Conservation (phyloP, 2,888 invertebrate genomes). For the Biston stratarius region DNA sequence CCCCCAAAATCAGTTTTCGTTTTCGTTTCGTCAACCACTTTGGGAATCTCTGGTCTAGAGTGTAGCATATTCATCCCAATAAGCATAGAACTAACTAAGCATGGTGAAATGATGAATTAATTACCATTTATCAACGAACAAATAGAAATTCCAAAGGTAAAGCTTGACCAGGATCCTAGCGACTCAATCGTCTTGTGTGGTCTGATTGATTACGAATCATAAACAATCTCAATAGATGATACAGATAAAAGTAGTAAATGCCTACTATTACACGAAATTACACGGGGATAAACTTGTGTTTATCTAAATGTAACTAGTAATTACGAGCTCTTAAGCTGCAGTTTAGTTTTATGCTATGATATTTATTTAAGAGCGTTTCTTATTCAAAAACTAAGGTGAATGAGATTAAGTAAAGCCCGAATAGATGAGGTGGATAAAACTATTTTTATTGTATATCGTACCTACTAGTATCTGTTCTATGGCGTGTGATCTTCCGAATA, state of each 20-base stretch:
- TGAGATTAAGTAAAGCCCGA: not conserved
- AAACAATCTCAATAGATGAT: slow-evolving; percentile 39
- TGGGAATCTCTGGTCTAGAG: no score
- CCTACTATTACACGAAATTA: slow-evolving; percentile 44
- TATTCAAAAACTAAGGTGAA: slow-evolving; percentile 14
- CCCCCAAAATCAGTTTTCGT: no score
- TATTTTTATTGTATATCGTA: no score
- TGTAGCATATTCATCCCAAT: no score
- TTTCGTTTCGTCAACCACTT: no score
- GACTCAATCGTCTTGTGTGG: slow-evolving; percentile 39
- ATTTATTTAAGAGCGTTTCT: slow-evolving; percentile 27
- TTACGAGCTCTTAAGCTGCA: slow-evolving; percentile 44
- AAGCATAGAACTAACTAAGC: no score
- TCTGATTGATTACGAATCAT: slow-evolving; percentile 40
- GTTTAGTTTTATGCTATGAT: slow-evolving; percentile 40
- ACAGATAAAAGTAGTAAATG: slow-evolving; percentile 38
- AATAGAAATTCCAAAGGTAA: slow-evolving; percentile 10
- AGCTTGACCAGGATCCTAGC: slow-evolving; percentile 12
- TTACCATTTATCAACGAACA: slow-evolving; percentile 3
- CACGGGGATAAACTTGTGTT: slow-evolving; percentile 34
- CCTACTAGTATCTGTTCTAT: no score
- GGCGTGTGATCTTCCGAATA: no score
- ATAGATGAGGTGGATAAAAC: not conserved
- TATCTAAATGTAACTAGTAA: slow-evolving; percentile 38
- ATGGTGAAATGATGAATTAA: not conserved